Percentiles rank a stretch among this genome's conserved stretches.
Conservation (phyloP, 1,140 invertebrate genomes). For the Hypothenemus hampei region DNA sequence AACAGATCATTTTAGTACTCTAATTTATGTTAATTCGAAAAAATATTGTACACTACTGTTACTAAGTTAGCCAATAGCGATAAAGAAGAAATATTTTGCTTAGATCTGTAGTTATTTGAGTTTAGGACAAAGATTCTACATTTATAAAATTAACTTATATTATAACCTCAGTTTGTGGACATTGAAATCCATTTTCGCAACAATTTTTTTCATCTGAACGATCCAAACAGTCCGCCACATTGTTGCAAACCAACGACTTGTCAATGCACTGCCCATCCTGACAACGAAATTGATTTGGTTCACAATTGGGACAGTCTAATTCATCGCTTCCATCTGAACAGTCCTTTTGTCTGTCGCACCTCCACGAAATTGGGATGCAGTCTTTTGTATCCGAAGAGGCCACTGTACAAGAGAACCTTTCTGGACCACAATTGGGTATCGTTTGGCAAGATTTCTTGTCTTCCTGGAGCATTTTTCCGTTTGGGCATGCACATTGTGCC, state of each 20-base stretch:
- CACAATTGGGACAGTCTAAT: conserved; percentile 61
- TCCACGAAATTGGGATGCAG: conserved; percentile 81
- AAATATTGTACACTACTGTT: too few species aligned
- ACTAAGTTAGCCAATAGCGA: too few species aligned
- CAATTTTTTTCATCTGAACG: conserved; percentile 42
- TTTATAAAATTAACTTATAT: too few species aligned
- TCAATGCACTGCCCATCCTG: conserved; percentile 72
- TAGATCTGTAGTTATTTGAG: too few species aligned
- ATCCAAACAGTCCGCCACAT: conserved; percentile 41
- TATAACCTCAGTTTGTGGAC: conserved; percentile 51
- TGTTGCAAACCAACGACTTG: conserved; percentile 54
- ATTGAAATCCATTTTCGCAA: conserved; percentile 58
- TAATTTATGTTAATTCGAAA: too few species aligned
- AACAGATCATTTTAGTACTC: too few species aligned
- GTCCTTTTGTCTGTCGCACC: conserved; percentile 75
- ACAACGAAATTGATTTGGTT: conserved; percentile 66
- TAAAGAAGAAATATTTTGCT: too few species aligned
- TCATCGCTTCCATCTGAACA: conserved; percentile 82
- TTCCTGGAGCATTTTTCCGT: conserved; percentile 64
- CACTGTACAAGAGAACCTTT: conserved; percentile 71
- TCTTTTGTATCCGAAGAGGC: conserved; percentile 50
- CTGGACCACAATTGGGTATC: conserved; percentile 67
- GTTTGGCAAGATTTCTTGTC: conserved; percentile 65
- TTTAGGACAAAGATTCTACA: too few species aligned
- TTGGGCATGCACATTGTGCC: conserved; percentile 69